Evolutionary conservation across 2,113 vertebrate genomes (phyloP).

Genomic region (Furnarius figulus): DNA sequence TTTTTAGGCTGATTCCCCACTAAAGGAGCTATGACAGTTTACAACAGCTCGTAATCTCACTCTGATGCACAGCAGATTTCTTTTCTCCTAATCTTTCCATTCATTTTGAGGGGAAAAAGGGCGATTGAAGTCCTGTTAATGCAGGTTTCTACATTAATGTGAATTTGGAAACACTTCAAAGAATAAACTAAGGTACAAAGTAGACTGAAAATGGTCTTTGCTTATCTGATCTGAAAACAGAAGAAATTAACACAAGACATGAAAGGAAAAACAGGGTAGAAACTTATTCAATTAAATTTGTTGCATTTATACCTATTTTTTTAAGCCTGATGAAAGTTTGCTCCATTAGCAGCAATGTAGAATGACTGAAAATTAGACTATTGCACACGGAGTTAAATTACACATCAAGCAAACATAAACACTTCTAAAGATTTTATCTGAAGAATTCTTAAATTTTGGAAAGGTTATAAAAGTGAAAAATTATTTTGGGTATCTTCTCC

Average conservation of each 20-base stretch:
- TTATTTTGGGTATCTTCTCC: background rate
- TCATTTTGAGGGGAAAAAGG: background rate
- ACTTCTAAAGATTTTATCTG: background rate
- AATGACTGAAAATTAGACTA: background rate
- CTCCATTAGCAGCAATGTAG: background rate
- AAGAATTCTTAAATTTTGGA: background rate
- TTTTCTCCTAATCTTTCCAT: background rate
- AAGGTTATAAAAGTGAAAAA: background rate
- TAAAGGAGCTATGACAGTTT: background rate
- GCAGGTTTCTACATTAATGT: background rate
- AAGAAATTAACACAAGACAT: background rate
- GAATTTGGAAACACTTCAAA: conserved; percentile 18
- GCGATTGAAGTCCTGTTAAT: background rate
- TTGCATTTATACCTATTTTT: background rate
- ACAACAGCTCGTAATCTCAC: background rate
- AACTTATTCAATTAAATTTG: background rate
- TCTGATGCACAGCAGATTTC: background rate
- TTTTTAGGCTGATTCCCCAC: background rate
- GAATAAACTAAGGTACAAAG: background rate
- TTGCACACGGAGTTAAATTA: background rate
- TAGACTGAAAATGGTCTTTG: background rate
- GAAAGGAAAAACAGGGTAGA: background rate
- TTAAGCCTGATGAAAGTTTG: background rate
- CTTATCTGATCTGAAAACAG: background rate
- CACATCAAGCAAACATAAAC: background rate